Base-by-base conservation (phyloP, 2,797 vertebrate genomes). In the Pipistrellus pygmaeus region DNA sequence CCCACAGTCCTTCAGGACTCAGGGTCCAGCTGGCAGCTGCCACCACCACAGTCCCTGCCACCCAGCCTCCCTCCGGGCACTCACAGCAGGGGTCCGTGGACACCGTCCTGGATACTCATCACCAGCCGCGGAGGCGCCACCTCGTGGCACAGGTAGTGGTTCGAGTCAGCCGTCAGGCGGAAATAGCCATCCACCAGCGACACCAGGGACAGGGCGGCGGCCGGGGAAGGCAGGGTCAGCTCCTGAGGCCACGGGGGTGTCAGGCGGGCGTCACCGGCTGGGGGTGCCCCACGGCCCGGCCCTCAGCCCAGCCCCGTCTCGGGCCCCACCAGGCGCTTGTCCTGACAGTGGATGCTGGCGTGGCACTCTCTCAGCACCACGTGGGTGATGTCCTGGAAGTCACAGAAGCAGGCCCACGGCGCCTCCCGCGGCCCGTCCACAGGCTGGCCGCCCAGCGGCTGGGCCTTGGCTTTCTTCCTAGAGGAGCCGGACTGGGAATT, bases 141-240 rank as follows among this genome's bases (percentile, higher is more conserved):
- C 66, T 99, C 99, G 2, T 98, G 99, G 94, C 99, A 99, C 95
- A 99, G 98, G 97, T 99, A 99, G 95, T 99, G 99, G 98, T 99
- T 99, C 73, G 99, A 98, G 64, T 99, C 99, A 0, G 99, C 98
- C 0, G 99, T 99, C 87, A 99, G 98, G 10, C 99, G 98, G 98
- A 99, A 99, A 88, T 99, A 99, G 5, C 99, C 99, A 3, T 99
- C 99, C 11, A 99, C 95, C 55, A 99, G 98, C 0, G 99, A 99
- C 87, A 99, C 98, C 81, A 99, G 98, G 89, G 99, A 99, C 85
- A 98, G 98, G 0, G 99, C 99, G 12, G 97, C 96, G 8, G 98
- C 97, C 53, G 97, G 97, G 20, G 98, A 99, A 4, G 97, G 98
- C 93, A 99, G 98, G 55, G 97, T 94, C 95, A 99, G 97, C 91